Evolutionary conservation across 2,113 vertebrate genomes (phyloP), one percentile per base, ranked within the genome.

Genomic region (Sylvia atricapilla): DNA sequence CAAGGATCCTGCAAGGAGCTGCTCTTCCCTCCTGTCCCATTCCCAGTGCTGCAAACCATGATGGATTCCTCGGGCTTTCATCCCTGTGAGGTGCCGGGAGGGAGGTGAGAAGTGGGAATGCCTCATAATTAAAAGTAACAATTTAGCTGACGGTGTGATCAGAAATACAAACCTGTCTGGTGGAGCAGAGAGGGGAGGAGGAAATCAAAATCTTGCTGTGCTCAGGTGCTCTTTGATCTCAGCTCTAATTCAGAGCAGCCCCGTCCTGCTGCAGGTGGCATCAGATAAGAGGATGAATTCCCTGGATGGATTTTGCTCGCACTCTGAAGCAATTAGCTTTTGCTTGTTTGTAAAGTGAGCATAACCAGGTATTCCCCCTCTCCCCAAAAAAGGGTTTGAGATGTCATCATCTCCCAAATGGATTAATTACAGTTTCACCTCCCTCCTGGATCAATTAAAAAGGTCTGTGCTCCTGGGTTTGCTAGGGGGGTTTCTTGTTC

Each of bases 271-370:
- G 90, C 66, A 74, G 94, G 96, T 96, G 92, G 93, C 88, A 73
- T 91, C 87, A 97, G 97, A 97, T 97, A 94, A 97, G 97, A 97
- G 95, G 94, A 85, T 75, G 33, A 77, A 83, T 95, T 97, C 96
- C 97, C 96, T 82, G 93, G 87, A 8, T 23, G 58, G 92, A 62
- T 87, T 96, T 95, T 67, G 55, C 96, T 97, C 95, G 95, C 94
- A 90, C 92, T 94, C 92, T 82, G 94, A 94, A 97, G 95, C 97
- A 96, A 97, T 98, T 98, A 98, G 92, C 87, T 97, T 96, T 80
- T 74, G 35, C 85, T 96, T 98, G 96, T 98, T 98, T 97, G 96
- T 96, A 93, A 97, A 97, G 96, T 59, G 91, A 98, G 89, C 43
- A 62, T 94, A 96, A 97, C 91, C 96, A 97, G 93, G 92, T 97